These are phyloP conservation scores for Lepus townsendii DNA, from an alignment of 2,797 vertebrate genomes.

Conservation along the genomic window DNA sequence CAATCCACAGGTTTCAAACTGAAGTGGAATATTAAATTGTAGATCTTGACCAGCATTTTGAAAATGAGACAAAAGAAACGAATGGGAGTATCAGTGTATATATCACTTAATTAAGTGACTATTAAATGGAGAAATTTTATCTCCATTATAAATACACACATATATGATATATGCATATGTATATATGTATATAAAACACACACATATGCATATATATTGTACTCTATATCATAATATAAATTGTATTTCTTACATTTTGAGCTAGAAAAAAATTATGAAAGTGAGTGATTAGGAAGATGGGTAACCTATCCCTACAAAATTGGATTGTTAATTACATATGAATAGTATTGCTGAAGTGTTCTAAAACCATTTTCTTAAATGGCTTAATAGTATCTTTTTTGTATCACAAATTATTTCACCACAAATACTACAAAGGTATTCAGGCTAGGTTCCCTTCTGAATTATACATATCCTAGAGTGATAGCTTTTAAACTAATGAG, in stretches of 20 bases:
- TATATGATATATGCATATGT: background rate
- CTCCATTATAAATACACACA: background rate
- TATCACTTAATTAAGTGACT: background rate
- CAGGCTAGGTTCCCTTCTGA: background rate
- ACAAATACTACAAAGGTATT: slow-evolving; percentile 40
- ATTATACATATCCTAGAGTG: slow-evolving; percentile 36
- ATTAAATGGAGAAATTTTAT: background rate
- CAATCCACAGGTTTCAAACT: slow-evolving; percentile 2
- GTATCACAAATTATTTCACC: slow-evolving; percentile 33
- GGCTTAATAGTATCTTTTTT: slow-evolving; percentile 22
- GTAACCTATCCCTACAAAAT: background rate
- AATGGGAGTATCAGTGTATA: background rate
- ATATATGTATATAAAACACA: background rate
- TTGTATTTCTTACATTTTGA: slow-evolving; percentile 47
- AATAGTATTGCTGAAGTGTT: slow-evolving; percentile 13
- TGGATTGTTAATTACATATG: slow-evolving; percentile 37
- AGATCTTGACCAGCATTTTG: slow-evolving; percentile 9
- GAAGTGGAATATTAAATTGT: background rate
- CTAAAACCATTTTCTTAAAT: slow-evolving; percentile 57
- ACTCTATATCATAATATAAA: slow-evolving; percentile 40
- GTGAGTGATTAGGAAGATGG: background rate
- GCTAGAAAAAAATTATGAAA: slow-evolving; percentile 34
- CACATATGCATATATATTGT: background rate
- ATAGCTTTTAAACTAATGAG: slow-evolving; percentile 54
- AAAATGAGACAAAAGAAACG: slow-evolving; percentile 22